Conservation (phyloP, 2,888 invertebrate species). For the Eupithecia centaureata region DNA sequence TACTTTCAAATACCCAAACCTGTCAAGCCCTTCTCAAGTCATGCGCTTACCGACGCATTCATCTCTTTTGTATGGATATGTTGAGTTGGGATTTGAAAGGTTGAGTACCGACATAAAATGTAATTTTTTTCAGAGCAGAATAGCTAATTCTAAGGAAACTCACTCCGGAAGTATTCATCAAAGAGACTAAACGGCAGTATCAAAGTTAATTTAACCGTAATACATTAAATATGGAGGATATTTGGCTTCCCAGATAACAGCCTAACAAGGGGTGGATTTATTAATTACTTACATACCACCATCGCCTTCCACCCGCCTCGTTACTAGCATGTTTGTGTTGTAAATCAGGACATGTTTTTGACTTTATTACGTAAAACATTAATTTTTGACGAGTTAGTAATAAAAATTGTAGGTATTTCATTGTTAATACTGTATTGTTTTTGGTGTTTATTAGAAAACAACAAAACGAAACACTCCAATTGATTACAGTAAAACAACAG, state of each 20-base stretch:
- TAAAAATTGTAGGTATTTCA: neutral
- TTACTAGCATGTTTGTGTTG: constrained; percentile 21
- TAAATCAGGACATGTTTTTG: constrained; percentile 15
- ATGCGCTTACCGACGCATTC: neutral
- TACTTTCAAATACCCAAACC: neutral
- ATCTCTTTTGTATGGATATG: too few relatives aligned
- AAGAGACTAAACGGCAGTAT: constrained; percentile 10
- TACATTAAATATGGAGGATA: constrained; percentile 34
- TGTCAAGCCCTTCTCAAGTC: neutral
- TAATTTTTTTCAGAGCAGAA: neutral
- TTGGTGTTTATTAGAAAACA: neutral
- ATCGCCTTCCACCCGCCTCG: constrained; percentile 17
- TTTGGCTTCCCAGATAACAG: constrained; percentile 32
- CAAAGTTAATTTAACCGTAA: constrained; percentile 28
- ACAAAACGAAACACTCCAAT: neutral
- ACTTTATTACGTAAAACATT: constrained; percentile 7
- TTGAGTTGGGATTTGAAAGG: too few relatives aligned
- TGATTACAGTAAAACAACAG: neutral
- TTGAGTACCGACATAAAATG: neutral
- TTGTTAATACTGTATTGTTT: too few relatives aligned
- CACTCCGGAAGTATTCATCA: neutral
- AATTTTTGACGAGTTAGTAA: neutral
- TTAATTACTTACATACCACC: constrained; percentile 20
- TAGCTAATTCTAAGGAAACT: constrained; percentile 3
- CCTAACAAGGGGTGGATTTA: constrained; percentile 29